These are phyloP conservation scores for Hyperoplus immaculatus DNA, from an alignment of 2,797 vertebrate genomes.

Conservation along the genomic window DNA sequence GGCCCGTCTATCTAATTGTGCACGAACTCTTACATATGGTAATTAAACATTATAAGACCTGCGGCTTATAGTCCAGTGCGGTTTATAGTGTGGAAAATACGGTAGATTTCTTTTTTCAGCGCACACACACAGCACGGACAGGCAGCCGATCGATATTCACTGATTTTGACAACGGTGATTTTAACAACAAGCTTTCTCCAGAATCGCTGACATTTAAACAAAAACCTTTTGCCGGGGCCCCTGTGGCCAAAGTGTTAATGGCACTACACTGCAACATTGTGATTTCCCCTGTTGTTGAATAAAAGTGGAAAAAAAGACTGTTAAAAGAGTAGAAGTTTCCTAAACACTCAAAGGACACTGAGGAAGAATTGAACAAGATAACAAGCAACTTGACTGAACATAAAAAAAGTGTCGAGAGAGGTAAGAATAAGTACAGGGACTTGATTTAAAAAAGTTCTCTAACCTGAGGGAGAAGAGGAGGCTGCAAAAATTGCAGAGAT, in stretches of 20 bases:
- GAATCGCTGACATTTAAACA: neutral
- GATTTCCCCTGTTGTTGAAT: neutral
- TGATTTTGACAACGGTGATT: too few species aligned
- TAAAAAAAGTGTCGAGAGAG: neutral
- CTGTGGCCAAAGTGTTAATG: neutral
- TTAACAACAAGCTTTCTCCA: too few species aligned
- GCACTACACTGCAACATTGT: too few species aligned
- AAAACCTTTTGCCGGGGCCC: neutral
- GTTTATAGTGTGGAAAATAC: too few species aligned
- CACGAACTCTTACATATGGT: too few species aligned
- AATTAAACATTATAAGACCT: too few species aligned
- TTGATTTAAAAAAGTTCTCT: slow-evolving; percentile 12
- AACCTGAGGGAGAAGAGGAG: slow-evolving; percentile 5
- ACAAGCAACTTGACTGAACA: slow-evolving; percentile 9
- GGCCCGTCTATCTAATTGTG: too few species aligned
- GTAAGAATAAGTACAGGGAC: neutral
- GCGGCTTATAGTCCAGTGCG: too few species aligned
- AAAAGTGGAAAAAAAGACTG: neutral
- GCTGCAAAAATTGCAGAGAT: slow-evolving; percentile 8
- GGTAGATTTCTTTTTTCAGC: too few species aligned
- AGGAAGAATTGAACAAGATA: neutral
- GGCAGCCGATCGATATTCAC: too few species aligned
- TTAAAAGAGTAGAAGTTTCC: neutral
- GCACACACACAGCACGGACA: too few species aligned
- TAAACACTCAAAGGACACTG: neutral